Conservation (phyloP, 2,797 vertebrate species). For the Chrysocyon brachyurus region DNA sequence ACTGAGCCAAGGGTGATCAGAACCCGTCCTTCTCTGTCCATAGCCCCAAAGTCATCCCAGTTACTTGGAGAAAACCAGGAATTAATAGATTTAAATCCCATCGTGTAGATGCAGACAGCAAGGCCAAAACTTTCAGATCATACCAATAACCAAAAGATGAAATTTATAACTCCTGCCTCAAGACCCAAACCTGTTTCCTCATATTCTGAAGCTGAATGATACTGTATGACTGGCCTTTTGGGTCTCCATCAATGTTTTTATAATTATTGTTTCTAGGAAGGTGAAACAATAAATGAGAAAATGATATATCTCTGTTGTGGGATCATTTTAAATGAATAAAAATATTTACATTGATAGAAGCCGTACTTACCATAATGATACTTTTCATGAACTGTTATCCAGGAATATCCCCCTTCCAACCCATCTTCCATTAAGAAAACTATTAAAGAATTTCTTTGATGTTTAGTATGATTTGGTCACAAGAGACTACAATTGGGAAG, state of each 20-base stretch:
- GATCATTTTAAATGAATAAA: slow-evolving; percentile 10
- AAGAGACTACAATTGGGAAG: not conserved
- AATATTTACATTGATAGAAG: not conserved
- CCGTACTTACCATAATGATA: not conserved
- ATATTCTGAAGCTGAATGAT: not conserved
- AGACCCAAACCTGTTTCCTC: not conserved
- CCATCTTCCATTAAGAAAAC: slow-evolving; percentile 4
- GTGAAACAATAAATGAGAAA: slow-evolving; percentile 33
- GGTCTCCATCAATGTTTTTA: slow-evolving; percentile 6
- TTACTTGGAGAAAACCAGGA: not conserved
- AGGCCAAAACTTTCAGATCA: not conserved
- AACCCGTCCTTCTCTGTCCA: not conserved
- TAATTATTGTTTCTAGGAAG: not conserved
- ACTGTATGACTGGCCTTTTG: not conserved
- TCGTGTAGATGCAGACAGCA: not conserved
- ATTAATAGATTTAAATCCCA: not conserved
- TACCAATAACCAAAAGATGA: not conserved
- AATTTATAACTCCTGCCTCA: not conserved
- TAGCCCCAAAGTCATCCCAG: not conserved
- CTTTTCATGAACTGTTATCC: not conserved
- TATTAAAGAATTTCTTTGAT: not conserved
- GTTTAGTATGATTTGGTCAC: not conserved
- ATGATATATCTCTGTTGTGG: not conserved
- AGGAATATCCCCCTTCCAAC: not conserved
- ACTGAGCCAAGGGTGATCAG: not conserved